phyloP scores from a whole-genome alignment of 2,888 invertebrate species.

The Xestia c-nigrum region DNA sequence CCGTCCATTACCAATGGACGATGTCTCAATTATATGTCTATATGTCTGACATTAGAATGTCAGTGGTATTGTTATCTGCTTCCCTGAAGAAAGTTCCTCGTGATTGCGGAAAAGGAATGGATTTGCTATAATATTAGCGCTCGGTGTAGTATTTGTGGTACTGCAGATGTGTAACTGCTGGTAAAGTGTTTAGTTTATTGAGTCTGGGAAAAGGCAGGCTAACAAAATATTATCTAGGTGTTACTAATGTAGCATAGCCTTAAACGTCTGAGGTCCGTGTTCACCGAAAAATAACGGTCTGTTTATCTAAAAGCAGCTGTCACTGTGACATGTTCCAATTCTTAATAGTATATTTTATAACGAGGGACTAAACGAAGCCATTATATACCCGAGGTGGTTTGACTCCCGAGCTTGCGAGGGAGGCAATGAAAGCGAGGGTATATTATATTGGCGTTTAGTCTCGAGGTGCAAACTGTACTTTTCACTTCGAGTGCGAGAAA shows the following conservation, averaged over 20 bases:
- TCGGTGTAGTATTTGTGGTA: constrained; percentile 3
- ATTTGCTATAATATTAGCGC: constrained; percentile 17
- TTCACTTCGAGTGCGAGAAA: too few relatives aligned
- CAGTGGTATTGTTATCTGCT: constrained; percentile 44
- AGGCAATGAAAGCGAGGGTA: too few relatives aligned
- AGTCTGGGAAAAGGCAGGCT: not conserved
- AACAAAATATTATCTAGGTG: not conserved
- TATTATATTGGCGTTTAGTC: too few relatives aligned
- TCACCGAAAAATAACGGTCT: too few relatives aligned
- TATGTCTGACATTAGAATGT: constrained; percentile 48
- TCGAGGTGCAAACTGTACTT: too few relatives aligned
- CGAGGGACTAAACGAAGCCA: too few relatives aligned
- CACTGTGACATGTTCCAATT: too few relatives aligned
- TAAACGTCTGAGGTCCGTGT: too few relatives aligned
- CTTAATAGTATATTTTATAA: too few relatives aligned
- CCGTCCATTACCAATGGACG: constrained; percentile 16
- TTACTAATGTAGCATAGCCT: not conserved
- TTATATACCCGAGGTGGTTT: too few relatives aligned
- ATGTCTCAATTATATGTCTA: constrained; percentile 31
- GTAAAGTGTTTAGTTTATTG: not conserved
- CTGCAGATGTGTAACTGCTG: not conserved
- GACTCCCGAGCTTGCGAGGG: too few relatives aligned
- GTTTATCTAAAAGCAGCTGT: too few relatives aligned
- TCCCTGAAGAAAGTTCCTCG: constrained; percentile 55
- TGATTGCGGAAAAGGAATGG: constrained; percentile 48